phyloP scores from a whole-genome alignment of 1,140 invertebrate genomes.

The Dreissena rostriformis region DNA sequence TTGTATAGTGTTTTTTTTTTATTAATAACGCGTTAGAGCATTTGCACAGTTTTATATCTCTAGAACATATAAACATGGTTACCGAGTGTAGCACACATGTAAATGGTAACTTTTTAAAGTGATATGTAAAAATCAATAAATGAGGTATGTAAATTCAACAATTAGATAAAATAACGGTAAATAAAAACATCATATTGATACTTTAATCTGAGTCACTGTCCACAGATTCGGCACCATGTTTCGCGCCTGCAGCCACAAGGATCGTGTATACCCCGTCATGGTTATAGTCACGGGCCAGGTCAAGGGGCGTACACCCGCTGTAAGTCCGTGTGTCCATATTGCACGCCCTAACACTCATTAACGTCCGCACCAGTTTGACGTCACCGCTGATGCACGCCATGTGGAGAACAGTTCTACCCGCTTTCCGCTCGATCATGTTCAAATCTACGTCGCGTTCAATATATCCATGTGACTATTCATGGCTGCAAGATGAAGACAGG shows the following conservation, averaged over 20 bases:
- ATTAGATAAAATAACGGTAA: too few species aligned
- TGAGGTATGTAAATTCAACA: too few species aligned
- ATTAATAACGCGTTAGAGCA: too few species aligned
- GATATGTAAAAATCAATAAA: too few species aligned
- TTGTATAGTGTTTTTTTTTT: too few species aligned
- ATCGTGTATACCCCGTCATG: not conserved
- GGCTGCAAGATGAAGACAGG: constrained; percentile 82
- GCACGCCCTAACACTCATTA: not conserved
- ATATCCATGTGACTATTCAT: constrained; percentile 47
- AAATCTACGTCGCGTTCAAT: constrained; percentile 82
- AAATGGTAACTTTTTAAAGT: too few species aligned
- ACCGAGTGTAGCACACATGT: too few species aligned
- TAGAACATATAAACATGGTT: too few species aligned
- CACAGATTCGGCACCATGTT: not conserved
- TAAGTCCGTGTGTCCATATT: constrained; percentile 1
- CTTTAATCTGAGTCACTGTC: constrained; percentile 19
- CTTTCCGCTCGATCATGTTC: constrained; percentile 83
- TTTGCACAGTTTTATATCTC: too few species aligned
- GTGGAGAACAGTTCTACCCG: constrained; percentile 18
- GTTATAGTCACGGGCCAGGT: not conserved
- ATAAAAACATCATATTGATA: too few species aligned
- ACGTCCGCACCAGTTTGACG: not conserved
- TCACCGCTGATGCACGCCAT: not conserved
- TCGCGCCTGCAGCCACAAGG: constrained; percentile 8
- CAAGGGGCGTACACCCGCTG: constrained; percentile 1